A percentile compares a stretch with the other conserved stretches of the same genome.
Conservation (phyloP, 2,888 invertebrate genomes). For the Lasioglossum malachurum region DNA sequence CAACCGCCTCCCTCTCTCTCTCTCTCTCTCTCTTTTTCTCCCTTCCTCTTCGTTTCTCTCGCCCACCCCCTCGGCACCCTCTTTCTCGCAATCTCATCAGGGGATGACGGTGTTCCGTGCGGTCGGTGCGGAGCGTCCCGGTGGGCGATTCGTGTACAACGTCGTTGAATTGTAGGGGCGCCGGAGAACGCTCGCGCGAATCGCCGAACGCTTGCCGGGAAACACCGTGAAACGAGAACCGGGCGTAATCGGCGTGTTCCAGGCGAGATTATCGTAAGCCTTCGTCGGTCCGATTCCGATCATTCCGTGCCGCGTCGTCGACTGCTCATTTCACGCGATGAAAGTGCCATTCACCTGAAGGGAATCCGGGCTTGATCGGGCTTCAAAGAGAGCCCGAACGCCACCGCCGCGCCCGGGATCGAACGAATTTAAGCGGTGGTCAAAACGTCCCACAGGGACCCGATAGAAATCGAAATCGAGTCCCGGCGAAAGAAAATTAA, state of each 20-base stretch:
- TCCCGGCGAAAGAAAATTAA: constrained; percentile 56
- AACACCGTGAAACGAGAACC: constrained; percentile 37
- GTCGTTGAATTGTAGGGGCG: constrained; percentile 5
- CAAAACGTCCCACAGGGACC: constrained; percentile 14
- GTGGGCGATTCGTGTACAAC: background rate
- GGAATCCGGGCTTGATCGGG: constrained; percentile 50
- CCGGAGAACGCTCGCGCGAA: background rate
- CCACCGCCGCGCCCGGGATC: constrained; percentile 14
- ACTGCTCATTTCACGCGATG: constrained; percentile 57
- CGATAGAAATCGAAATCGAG: constrained; percentile 57
- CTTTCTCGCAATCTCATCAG: constrained; percentile 40
- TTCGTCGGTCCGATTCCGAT: constrained; percentile 46
- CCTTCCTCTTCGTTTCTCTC: background rate
- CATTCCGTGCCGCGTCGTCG: constrained; percentile 4
- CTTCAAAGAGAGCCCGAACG: constrained; percentile 55
- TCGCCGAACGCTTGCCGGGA: constrained; percentile 13
- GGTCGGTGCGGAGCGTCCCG: background rate
- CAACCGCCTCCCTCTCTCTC: background rate
- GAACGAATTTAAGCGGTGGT: constrained; percentile 59
- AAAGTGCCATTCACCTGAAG: constrained; percentile 56
- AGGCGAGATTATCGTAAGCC: constrained; percentile 57
- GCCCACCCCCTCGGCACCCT: background rate
- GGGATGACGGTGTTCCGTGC: constrained; percentile 14
- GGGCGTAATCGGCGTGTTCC: constrained; percentile 54
- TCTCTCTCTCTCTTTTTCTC: background rate